Conservation (phyloP, 2,113 vertebrate species). For the Calyptommatus sinebrachiatus region DNA sequence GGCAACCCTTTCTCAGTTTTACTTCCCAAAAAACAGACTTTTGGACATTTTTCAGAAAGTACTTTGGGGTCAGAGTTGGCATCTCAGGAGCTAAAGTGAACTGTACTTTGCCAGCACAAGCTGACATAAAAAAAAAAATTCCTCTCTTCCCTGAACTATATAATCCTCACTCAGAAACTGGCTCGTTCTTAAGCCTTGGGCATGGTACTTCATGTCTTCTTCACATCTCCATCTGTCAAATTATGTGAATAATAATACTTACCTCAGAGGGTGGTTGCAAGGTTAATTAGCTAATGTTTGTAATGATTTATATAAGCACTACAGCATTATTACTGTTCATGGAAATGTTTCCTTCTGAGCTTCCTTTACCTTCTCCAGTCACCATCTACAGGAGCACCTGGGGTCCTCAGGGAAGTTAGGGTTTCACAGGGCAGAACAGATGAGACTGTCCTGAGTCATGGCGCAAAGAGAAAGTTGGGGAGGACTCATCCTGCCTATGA, state of each 20-base stretch:
- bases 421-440: constrained; percentile 46
- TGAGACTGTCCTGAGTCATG: constrained; percentile 34
- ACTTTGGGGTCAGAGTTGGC: background rate
- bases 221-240: constrained; percentile 53
- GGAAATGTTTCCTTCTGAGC: constrained; percentile 47
- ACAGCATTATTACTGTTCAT: constrained; percentile 56
- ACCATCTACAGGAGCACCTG: constrained; percentile 36
- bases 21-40: background rate
- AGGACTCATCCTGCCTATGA: background rate
- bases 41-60: background rate
- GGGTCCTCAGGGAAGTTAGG: constrained; percentile 25
- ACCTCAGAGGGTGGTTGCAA: constrained; percentile 43
- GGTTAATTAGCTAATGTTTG: constrained; percentile 61
- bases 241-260: constrained; percentile 55
- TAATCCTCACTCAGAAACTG: background rate
- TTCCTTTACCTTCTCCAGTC: constrained; percentile 48
- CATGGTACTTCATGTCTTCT: constrained; percentile 29
- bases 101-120: background rate
- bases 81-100: background rate
- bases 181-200: constrained; percentile 1
- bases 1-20: background rate
- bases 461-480: background rate
- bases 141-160: background rate
- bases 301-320: constrained; percentile 60
- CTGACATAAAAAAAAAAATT: background rate